These are phyloP conservation scores for Athrips mouffetella DNA, from an alignment of 2,888 invertebrate species.

Conservation along the genomic window DNA sequence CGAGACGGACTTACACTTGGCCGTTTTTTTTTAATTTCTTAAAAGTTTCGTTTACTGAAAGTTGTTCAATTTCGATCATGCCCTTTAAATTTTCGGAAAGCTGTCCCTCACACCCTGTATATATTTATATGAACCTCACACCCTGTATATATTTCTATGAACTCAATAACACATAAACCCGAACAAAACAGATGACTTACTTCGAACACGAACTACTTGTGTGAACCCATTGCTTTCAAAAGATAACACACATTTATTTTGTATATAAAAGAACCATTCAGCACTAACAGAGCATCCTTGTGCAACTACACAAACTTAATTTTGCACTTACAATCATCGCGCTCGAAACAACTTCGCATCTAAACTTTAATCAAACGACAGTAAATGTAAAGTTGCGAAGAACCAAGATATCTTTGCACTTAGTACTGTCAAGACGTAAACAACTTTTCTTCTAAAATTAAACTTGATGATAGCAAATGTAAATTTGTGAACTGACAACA, in stretches of 20 bases:
- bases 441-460: background rate
- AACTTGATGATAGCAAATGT: conserved; percentile 22
- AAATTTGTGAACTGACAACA: conserved; percentile 22
- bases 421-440: too few relatives aligned
- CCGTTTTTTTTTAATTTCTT: too few relatives aligned
- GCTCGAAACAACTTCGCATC: background rate
- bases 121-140: too few relatives aligned
- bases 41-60: too few relatives aligned
- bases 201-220: conserved; percentile 6
- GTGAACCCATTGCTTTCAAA: conserved; percentile 16
- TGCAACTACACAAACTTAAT: background rate
- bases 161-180: too few relatives aligned
- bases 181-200: conserved; percentile 1
- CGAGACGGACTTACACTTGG: too few relatives aligned
- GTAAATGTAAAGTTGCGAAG: conserved; percentile 27
- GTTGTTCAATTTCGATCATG: too few relatives aligned
- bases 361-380: conserved; percentile 4
- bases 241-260: conserved; percentile 57
- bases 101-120: too few relatives aligned
- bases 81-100: too few relatives aligned
- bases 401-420: conserved; percentile 16
- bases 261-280: conserved; percentile 62
- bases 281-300: conserved; percentile 42
- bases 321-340: conserved; percentile 23
- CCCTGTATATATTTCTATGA: too few relatives aligned